Evolutionary conservation across 2,797 vertebrate genomes (phyloP).

Genomic region (Hybognathus amarus): DNA sequence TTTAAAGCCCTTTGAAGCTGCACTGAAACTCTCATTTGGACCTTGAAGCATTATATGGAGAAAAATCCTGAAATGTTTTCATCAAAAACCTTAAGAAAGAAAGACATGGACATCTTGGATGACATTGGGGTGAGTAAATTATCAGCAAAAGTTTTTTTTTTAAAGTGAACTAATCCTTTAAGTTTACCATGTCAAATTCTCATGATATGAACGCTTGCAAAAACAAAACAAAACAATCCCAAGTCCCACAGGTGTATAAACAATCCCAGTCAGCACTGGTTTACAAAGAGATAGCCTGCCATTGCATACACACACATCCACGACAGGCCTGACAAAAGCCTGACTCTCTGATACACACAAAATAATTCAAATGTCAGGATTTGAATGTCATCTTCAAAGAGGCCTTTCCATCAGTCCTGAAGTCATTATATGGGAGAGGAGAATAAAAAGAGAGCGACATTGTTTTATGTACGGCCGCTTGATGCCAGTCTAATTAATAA

Average conservation of each 20-base stretch:
- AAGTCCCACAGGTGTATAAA: constrained; percentile 42
- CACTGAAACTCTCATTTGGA: no score
- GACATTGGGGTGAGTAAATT: no score
- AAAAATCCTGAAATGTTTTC: no score
- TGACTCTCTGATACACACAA: constrained; percentile 86
- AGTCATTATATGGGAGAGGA: constrained; percentile 92
- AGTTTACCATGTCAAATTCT: constrained; percentile 9
- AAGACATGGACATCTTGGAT: no score
- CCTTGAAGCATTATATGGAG: no score
- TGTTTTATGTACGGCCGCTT: constrained; percentile 95
- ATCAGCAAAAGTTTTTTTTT: no score
- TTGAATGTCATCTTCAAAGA: constrained; percentile 99
- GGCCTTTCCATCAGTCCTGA: constrained; percentile 91
- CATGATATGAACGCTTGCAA: constrained; percentile 40
- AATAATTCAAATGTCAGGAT: constrained; percentile 99
- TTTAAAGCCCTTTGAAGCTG: no score
- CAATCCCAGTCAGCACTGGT: constrained; percentile 41
- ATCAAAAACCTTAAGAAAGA: no score
- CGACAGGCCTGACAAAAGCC: constrained; percentile 78
- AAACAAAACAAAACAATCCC: constrained; percentile 39
- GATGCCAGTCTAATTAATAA: constrained; percentile 99
- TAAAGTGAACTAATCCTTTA: no score
- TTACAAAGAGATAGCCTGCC: constrained; percentile 37
- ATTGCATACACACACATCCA: constrained; percentile 45
- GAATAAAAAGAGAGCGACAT: constrained; percentile 82